Base-by-base conservation (phyloP, 2,797 vertebrate species). In the Oreonectes daqikongensis region DNA sequence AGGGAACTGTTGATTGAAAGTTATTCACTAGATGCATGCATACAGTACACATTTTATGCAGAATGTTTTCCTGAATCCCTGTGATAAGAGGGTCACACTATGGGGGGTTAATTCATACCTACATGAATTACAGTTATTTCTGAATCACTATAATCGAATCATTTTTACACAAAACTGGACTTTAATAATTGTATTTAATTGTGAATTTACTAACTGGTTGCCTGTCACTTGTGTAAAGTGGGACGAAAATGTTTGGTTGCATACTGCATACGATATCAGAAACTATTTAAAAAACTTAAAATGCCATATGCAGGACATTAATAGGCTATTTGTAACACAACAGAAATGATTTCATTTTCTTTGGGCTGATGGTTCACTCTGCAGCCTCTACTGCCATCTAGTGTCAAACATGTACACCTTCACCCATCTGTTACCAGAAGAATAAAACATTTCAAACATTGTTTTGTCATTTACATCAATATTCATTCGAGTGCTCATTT, bases 341-440 rank as follows among this genome's bases (percentile, higher is more conserved):
- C 28, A 32, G 17, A 32, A 18, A 60, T 60, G 24, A 11, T 44
- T 20, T 22, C n/a, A 4, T 38, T 52, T 73, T 26, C 3, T 35
- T 35, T 10, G 35, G 35, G 35, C 9, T 35, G 35, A 24, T 40
- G 4, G 42, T 1, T 55, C 5, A 32, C 10, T 60, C 11, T n/a
- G 15, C 22, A 55, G 26, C 6, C 42, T 76, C 42, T 69, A 32
- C 65, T 76, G 28, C 74, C 74, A 76, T 57, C 74, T 76, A 38
- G 53, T 76, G 74, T 26, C 14, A 14, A 7, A 69, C 11, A 11
- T 9, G n/a, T 48, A 55, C 32, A 68, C 8, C 18, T 35, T 59
- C 52, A 59, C 38, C n/a, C 6, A n/a, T 18, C 6, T 17, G 26
- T 20, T 65, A 20, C 5, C 35, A 40, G 14, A 15, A 44, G 12